Percentiles rank a stretch among this genome's conserved stretches.
These are phyloP conservation scores for Apostichopus japonicus DNA, from an alignment of 35 echinoderm and acorn worm species.

Conservation along the genomic window DNA sequence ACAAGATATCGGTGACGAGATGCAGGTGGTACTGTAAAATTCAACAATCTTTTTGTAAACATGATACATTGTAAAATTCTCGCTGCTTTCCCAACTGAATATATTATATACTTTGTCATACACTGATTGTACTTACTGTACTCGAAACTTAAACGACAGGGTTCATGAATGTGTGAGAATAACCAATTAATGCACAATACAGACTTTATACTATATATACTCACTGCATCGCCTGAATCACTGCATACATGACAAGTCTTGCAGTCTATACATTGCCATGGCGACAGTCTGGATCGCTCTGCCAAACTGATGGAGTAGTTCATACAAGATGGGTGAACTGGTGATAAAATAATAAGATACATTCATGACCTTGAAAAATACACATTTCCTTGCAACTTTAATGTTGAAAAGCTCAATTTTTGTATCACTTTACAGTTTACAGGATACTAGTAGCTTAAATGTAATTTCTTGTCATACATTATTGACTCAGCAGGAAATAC, in stretches of 20 bases:
- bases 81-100: too few relatives aligned
- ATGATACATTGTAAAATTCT: too few relatives aligned
- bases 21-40: too few relatives aligned
- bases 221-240: constrained; percentile 95
- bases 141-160: too few relatives aligned
- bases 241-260: constrained; percentile 91
- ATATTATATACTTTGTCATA: too few relatives aligned
- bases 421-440: not conserved
- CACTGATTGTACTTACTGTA: too few relatives aligned
- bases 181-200: too few relatives aligned
- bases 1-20: too few relatives aligned
- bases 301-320: constrained; percentile 90
- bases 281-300: constrained; percentile 80
- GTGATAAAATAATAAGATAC: not conserved
- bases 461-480: too few relatives aligned
- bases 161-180: too few relatives aligned
- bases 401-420: not conserved
- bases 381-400: not conserved
- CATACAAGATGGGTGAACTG: constrained; percentile 99
- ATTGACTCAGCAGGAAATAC: too few relatives aligned
- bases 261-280: constrained; percentile 99
- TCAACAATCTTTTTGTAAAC: too few relatives aligned
- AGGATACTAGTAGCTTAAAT: not conserved
- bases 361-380: not conserved
- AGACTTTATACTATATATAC: not conserved